Evolutionary conservation across 2,888 invertebrate genomes (phyloP), one percentile per base, ranked within the genome.

Genomic region (Pristionchus mayeri): DNA sequence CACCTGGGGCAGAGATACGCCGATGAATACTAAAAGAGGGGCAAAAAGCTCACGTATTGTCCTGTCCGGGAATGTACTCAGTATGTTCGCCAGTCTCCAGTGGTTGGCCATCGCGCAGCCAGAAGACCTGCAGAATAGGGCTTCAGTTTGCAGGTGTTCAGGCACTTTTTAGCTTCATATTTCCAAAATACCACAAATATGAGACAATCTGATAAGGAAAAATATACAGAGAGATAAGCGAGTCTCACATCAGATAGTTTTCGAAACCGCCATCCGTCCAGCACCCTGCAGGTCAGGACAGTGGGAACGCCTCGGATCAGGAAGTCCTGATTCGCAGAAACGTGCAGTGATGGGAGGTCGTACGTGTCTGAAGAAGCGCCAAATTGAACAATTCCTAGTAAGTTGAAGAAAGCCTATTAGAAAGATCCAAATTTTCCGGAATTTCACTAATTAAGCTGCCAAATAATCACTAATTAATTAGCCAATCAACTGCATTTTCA

Each of bases 91-190:
- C 87, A 13, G 34, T 85, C 24, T 85, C 83, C 6, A 91, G 83
- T 2, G 87, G 85, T 76, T 86, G 86, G 27, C 89, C 88, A 83
- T 92, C 90, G 52, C 88, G 88, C 11, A 90, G 82, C 92, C 92
- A 92, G 40, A 57, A 80, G 3, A 89, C 78, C 27, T 86, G 78
- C 21, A 48, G 16, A 44, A 6, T 24, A 9, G 18, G 34, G 16
- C 2, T 37, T 63, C 27, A 75, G n/a, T 44, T 6, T 6, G 44
- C 13, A 6, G 6, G 44, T 13, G 44, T 44, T 44, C 3, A 63
- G 16, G 13, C 16, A 6, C 16, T 18, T n/a, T n/a, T n/a, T n/a
- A n/a, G n/a, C n/a, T n/a, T n/a, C n/a, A n/a, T n/a, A n/a, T n/a
- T n/a, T n/a, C n/a, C n/a, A n/a, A n/a, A n/a, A n/a, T n/a, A n/a